Conservation (phyloP, 30 jellyfish, hydroid and myxozoan species). For the Pseudorhiza aurosa region DNA sequence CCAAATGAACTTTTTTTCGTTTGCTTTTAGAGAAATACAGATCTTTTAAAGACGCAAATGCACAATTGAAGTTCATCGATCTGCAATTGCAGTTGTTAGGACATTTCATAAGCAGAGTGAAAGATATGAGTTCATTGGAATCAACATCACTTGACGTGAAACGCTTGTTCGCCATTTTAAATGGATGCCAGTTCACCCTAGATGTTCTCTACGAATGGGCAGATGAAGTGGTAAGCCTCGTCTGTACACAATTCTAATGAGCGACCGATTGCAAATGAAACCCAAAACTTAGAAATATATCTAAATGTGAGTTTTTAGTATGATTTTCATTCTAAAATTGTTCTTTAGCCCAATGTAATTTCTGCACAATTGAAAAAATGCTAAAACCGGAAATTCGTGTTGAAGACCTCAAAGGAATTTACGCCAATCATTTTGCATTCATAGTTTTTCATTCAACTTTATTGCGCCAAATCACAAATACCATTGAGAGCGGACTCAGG, state of each 20-base stretch:
- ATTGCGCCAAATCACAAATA: slow-evolving; percentile 32
- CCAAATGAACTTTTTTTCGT: too few species aligned
- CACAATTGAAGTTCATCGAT: slow-evolving; percentile 64
- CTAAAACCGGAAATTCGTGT: too few species aligned
- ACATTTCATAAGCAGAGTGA: slow-evolving; percentile 38
- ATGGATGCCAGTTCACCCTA: slow-evolving; percentile 70
- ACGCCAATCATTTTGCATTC: neutral
- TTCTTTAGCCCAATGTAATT: too few species aligned
- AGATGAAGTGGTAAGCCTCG: slow-evolving; percentile 60
- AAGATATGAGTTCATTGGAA: slow-evolving; percentile 60
- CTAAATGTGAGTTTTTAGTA: too few species aligned
- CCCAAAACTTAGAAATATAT: too few species aligned
- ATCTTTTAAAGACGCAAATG: slow-evolving; percentile 40
- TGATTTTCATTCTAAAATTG: too few species aligned
- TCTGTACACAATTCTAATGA: neutral
- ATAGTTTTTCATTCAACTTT: slow-evolving; percentile 47
- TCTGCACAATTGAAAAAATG: too few species aligned
- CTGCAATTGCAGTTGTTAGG: slow-evolving; percentile 25
- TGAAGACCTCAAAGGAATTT: too few species aligned
- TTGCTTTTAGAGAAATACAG: slow-evolving; percentile 61
- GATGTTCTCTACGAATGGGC: slow-evolving; percentile 82
- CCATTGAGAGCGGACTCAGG: neutral
- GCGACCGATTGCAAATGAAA: too few species aligned
- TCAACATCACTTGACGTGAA: slow-evolving; percentile 40
- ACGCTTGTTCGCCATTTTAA: slow-evolving; percentile 50